Evolutionary conservation across 2,888 invertebrate species (phyloP), one percentile per base, ranked within the genome.

Genomic region (Drosophila monieri): DNA sequence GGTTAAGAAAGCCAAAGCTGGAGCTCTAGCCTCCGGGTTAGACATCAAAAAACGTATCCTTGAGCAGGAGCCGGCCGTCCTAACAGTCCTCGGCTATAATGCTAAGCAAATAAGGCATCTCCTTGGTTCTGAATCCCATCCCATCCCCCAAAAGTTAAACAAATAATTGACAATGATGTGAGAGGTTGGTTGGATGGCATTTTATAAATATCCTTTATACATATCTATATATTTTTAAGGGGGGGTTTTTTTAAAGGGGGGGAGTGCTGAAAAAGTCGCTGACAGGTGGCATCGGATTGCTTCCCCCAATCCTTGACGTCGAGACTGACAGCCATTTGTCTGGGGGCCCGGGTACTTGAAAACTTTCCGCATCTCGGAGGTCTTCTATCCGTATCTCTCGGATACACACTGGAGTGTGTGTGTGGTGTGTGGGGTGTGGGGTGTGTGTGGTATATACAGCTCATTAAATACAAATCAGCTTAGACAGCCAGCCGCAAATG

Each of bases 401-500:
- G n/a, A n/a, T 35, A 35, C 35, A n/a, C 12, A 32, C 6, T 55
- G 41, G 9, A 39, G 37, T 55, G 43, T 56, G 23, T 59, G 58
- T 58, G n/a, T n/a, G n/a, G 51, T 54, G 43, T 35, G 27, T 23
- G 12, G 44, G 61, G n/a, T n/a, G 18, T 18, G 54, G 30, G 37
- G 56, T 60, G 54, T 64, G 61, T 71, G 53, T 43, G 23, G 62
- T 62, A 78, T 75, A 75, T 71, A 73, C 73, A 84, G 81, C 87
- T 86, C 84, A 85, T 86, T 86, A 85, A 81, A 81, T 78, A 72
- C 76, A 85, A 85, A 85, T 81, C 84, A 85, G 84, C 84, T 86
- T 85, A 78, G 74, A 60, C 76, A 74, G 64, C 60, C 62, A 58
- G 53, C 64, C 69, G 51, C 61, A 47, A 58, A 62, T 52, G 55